These are phyloP conservation scores for Colaptes auratus DNA, from an alignment of 2,113 vertebrate genomes.

Conservation along the genomic window DNA sequence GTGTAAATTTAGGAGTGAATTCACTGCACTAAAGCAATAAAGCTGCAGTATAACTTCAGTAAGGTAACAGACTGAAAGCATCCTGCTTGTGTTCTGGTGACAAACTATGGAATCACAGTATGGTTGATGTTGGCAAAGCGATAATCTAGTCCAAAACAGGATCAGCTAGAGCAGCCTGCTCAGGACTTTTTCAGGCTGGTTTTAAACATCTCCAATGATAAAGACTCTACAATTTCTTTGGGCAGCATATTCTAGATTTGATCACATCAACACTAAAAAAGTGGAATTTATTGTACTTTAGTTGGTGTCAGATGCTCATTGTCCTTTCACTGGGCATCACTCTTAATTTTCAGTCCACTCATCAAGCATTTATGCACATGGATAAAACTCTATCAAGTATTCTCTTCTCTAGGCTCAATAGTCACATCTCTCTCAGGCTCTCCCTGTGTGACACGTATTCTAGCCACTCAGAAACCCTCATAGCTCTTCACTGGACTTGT, in stretches of 20 bases:
- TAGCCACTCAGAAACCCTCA: neutral
- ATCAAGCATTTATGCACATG: neutral
- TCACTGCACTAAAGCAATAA: neutral
- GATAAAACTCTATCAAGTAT: neutral
- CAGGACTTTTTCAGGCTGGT: rapidly evolving
- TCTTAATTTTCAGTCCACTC: neutral
- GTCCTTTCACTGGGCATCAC: neutral
- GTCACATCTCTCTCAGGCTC: neutral
- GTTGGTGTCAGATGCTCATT: neutral
- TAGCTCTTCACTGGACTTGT: neutral
- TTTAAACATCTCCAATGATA: neutral
- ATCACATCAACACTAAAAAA: neutral
- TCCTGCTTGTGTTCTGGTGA: neutral
- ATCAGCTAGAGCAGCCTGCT: neutral
- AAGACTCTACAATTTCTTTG: too few species aligned
- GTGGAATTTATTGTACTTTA: neutral
- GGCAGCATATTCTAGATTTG: neutral
- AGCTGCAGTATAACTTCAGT: neutral
- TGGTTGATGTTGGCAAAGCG: neutral
- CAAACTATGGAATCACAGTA: neutral
- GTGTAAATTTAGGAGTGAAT: neutral
- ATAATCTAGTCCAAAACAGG: neutral
- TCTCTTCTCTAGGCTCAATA: neutral
- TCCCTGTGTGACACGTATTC: neutral
- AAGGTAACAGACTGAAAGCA: neutral